Conservation (phyloP, 2,797 vertebrate genomes). For the Pangasius mekongensis region DNA sequence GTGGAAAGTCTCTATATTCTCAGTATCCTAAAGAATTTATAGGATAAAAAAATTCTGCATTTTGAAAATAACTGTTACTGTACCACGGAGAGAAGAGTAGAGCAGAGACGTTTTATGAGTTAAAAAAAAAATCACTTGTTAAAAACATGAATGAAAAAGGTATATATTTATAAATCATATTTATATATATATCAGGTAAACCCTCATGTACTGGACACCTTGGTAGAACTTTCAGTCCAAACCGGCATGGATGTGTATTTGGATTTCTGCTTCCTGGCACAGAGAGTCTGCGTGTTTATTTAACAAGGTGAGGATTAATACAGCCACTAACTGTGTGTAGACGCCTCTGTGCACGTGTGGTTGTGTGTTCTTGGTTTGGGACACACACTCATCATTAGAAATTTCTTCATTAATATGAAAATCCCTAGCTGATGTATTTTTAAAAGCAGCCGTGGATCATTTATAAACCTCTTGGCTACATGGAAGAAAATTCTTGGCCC, state of each 20-base stretch:
- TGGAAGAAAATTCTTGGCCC: conserved; percentile 3
- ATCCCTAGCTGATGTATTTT: conserved; percentile 19
- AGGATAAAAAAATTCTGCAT: background rate
- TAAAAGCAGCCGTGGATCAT: conserved; percentile 1
- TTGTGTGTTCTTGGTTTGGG: conserved; percentile 13
- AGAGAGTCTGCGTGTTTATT: conserved; percentile 20
- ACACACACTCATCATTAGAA: background rate
- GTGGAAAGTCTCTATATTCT: no score
- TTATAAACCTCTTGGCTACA: conserved; percentile 13
- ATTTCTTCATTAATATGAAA: conserved; percentile 32
- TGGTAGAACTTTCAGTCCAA: background rate
- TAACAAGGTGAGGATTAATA: conserved; percentile 39
- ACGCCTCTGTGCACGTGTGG: conserved; percentile 21
- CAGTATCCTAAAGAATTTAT: background rate
- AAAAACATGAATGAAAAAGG: background rate
- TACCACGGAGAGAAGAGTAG: background rate
- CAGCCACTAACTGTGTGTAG: conserved; percentile 5
- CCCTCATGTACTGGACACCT: background rate
- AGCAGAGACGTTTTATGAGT: background rate
- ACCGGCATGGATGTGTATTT: conserved; percentile 14
- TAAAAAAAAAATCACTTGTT: background rate
- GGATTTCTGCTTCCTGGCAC: conserved; percentile 20
- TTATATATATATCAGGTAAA: background rate
- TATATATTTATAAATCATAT: background rate
- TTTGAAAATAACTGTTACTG: background rate